Percentiles rank a stretch among this genome's conserved stretches.
Evolutionary conservation across 2,888 invertebrate genomes (phyloP).

Genomic region (Noctua janthe): DNA sequence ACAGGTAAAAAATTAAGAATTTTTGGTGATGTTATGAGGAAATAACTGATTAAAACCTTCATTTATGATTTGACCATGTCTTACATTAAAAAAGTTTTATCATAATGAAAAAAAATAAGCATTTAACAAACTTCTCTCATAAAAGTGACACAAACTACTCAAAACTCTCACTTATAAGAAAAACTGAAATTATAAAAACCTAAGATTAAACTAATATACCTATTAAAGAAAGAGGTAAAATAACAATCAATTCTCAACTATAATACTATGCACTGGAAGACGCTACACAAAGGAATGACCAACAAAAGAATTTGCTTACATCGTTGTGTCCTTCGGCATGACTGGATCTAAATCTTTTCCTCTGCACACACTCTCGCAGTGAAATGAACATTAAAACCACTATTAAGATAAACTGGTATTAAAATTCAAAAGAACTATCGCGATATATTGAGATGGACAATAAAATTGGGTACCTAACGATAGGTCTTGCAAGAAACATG

Average conservation of each 20-base stretch:
- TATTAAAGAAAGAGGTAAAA: not conserved
- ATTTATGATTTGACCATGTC: constrained; percentile 1
- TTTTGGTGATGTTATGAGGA: not conserved
- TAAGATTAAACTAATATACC: not conserved
- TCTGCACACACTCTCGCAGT: constrained; percentile 6
- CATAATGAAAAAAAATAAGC: not conserved
- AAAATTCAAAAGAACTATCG: not conserved
- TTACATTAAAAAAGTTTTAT: not conserved
- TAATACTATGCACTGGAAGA: not conserved
- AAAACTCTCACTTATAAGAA: not conserved
- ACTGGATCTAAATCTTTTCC: not conserved
- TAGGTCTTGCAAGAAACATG: not conserved
- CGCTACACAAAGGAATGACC: not conserved
- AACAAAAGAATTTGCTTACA: constrained; percentile 16
- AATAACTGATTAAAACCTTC: constrained; percentile 6
- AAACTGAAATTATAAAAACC: not conserved
- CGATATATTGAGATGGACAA: not conserved
- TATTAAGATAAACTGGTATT: not conserved
- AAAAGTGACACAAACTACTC: not conserved
- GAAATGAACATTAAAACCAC: not conserved
- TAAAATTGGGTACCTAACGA: constrained; percentile 21
- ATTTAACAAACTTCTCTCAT: not conserved
- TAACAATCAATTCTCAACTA: not conserved
- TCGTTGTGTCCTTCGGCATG: not conserved
- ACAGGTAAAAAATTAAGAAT: not conserved